Percentiles rank a stretch among this genome's conserved stretches.
These are phyloP conservation scores for Chromis chromis DNA, from an alignment of 2,797 vertebrate genomes.

Conservation along the genomic window DNA sequence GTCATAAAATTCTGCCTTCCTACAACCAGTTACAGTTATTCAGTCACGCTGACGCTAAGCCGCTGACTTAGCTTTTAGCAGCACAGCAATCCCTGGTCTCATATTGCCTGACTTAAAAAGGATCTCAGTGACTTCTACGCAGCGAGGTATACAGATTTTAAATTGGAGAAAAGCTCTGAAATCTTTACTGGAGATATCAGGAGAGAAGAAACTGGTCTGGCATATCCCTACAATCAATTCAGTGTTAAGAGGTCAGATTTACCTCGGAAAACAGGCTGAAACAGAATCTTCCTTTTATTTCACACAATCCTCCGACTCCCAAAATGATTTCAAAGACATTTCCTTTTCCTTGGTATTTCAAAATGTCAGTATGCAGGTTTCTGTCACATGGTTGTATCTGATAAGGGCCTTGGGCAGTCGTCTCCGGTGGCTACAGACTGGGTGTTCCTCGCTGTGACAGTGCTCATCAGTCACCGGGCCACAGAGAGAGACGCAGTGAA, in stretches of 20 bases:
- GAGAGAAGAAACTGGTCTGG: background rate
- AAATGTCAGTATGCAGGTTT: slow-evolving; percentile 17
- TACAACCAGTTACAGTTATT: background rate
- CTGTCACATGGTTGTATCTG: slow-evolving; percentile 24
- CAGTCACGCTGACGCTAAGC: background rate
- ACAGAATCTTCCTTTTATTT: background rate
- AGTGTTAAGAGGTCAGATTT: background rate
- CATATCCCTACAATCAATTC: background rate
- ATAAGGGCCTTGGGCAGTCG: slow-evolving; percentile 3
- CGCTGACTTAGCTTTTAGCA: background rate
- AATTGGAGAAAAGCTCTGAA: background rate
- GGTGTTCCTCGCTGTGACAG: slow-evolving; percentile 61
- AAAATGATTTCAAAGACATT: background rate
- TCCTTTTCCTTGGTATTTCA: slow-evolving; percentile 1
- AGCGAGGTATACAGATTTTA: background rate
- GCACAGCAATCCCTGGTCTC: no score
- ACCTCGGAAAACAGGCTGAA: background rate
- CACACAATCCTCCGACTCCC: background rate
- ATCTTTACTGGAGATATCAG: background rate
- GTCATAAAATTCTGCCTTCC: background rate
- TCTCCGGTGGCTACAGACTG: slow-evolving; percentile 45
- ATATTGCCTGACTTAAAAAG: slow-evolving; percentile 3
- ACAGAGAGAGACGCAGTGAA: slow-evolving; percentile 31
- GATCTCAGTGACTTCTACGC: background rate
- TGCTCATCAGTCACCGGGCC: slow-evolving; percentile 68